Base-by-base conservation (phyloP, 2,888 invertebrate genomes). In the Drepanosiphum platanoidis region DNA sequence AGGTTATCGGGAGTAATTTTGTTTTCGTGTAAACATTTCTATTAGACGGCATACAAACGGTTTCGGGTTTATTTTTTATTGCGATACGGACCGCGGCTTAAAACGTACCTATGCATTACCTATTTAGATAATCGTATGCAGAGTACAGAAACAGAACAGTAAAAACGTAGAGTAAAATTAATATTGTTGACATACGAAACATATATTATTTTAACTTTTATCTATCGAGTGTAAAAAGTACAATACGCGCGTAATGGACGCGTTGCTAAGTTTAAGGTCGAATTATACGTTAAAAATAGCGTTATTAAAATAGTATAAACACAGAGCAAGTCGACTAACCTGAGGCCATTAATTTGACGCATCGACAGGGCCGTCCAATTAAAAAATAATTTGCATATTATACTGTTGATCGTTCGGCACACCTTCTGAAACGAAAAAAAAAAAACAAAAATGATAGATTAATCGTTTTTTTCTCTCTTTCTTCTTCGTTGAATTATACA, bases 371-470 rank as follows among this genome's bases (percentile, higher is more conserved):
- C 42, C 36, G 5, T 77, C 11, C 77, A 27, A 27, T 39, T 18
- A 77, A 61, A 77, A 36, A n/a, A 9, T 9, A 18, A 18, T 30
- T 39, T 22, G 9, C 32, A n/a, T 61, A n/a, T n/a, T n/a, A 36
- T 36, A 30, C n/a, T 39, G 13, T 70, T 13, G 1, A 39, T 30
- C 61, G 18, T 77, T 36, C 77, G 18, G 36, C 61, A 34, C 9
- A 34, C 9, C 18, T 36, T 13, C 75, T 75, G 34, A 77, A 77
- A 75, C 2, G 4, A 75, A 61, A 77, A 27, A 36, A 39, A 77
- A 7, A 61, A 46, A 46, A n/a, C n/a, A n/a, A n/a, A n/a, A n/a
- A n/a, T n/a, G n/a, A n/a, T n/a, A 46, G 15, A 46, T 46, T 9
- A 46, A 46, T 46, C 2, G 8, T 46, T 46, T 46, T 46, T 46